Evolutionary conservation across 2,113 vertebrate genomes (phyloP).

Genomic region (Colaptes auratus): DNA sequence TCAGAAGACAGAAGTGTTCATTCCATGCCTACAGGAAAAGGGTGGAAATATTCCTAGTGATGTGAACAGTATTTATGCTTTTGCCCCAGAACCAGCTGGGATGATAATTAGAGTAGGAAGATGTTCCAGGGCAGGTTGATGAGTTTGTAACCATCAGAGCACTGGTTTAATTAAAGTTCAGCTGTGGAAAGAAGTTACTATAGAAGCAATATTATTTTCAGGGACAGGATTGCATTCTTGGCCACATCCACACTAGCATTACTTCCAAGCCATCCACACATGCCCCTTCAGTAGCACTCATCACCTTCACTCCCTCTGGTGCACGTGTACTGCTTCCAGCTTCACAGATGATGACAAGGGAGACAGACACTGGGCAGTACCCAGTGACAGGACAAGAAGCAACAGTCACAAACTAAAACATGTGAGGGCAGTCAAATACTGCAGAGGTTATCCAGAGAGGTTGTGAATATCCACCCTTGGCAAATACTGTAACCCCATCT

Average conservation of each 20-base stretch:
- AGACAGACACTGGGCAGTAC: background rate
- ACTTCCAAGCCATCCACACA: background rate
- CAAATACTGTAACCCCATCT: too few species aligned
- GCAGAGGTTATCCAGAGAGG: too few species aligned
- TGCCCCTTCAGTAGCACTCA: background rate
- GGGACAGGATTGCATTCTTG: background rate
- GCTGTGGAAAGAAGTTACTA: background rate
- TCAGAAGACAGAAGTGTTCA: background rate
- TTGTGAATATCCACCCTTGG: too few species aligned
- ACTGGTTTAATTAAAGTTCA: background rate
- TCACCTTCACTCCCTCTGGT: background rate
- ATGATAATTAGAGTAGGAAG: background rate
- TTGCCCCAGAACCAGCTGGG: background rate
- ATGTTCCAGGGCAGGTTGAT: background rate
- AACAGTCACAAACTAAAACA: background rate
- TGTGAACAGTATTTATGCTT: background rate
- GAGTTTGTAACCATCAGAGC: background rate
- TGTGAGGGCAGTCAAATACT: background rate
- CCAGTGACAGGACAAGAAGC: background rate
- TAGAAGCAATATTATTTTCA: background rate
- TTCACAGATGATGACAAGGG: background rate
- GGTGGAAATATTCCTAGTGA: background rate
- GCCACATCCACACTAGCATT: background rate
- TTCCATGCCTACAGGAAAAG: background rate
- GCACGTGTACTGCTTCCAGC: background rate